Evolutionary conservation across 1,140 invertebrate genomes (phyloP).

Genomic region (Cepaea nemoralis): DNA sequence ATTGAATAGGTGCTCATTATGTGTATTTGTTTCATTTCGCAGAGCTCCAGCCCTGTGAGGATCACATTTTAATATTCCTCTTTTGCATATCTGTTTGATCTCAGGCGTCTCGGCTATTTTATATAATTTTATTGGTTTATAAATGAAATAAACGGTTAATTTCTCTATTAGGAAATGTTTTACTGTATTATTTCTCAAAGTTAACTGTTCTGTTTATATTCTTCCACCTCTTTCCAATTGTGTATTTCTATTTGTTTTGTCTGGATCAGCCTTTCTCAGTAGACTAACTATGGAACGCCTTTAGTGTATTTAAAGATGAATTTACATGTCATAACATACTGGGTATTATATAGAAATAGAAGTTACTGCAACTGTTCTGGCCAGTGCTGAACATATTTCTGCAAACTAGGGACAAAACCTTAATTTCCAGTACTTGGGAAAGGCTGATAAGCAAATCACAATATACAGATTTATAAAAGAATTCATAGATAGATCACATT

Average conservation of each 20-base stretch:
- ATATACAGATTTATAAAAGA: too few species aligned
- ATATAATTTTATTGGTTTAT: not conserved
- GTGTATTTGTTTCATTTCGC: not conserved
- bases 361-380: too few species aligned
- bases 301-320: too few species aligned
- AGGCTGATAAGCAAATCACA: too few species aligned
- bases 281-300: too few species aligned
- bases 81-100: not conserved
- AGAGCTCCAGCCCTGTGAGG: conserved; percentile 35
- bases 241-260: not conserved
- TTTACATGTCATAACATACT: too few species aligned
- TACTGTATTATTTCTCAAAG: not conserved
- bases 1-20: too few species aligned
- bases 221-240: not conserved
- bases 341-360: too few species aligned
- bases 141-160: not conserved
- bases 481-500: too few species aligned
- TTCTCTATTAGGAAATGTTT: not conserved
- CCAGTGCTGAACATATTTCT: too few species aligned
- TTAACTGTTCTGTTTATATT: not conserved
- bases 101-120: not conserved
- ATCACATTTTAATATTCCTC: not conserved
- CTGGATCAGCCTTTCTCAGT: not conserved
- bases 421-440: too few species aligned
- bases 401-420: too few species aligned